Evolutionary conservation across 2,113 vertebrate species (phyloP), one percentile per base, ranked within the genome.

Genomic region (Lates calcarifer): DNA sequence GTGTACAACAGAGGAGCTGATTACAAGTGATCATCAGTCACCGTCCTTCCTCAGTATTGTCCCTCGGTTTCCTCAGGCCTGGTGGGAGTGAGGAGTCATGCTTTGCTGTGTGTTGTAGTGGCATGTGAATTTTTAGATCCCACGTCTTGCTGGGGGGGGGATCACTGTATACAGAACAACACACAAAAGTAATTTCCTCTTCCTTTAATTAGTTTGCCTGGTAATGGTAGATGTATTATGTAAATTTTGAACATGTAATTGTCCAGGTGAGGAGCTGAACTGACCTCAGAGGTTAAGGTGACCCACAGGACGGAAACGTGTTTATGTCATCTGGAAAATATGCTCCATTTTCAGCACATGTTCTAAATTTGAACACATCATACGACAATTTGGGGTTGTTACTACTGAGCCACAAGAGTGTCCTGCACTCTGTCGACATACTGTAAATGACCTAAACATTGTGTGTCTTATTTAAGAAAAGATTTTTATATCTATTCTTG

Each of bases 51-150:
- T 79, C 39, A 56, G 9, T 73, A 31, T 8, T 74, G 39, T 77
- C 74, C 72, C 24, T 26, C 17, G 51, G 68, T 62, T 63, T 82
- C 63, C 57, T 39, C 24, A 60, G 41, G 57, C 31, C 20, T 20
- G 33, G 83, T 84, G 39, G 86, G 84, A 78, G 78, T 76, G 43
- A 74, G 17, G 76, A 78, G 58, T 86, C 83, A 87, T 37, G 29
- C 31, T 77, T 33, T 35, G 49, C 45, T 53, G 58, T 61, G 18
- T 63, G 61, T 45, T 80, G 68, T 82, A 8, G 51, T 82, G 53
- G n/a, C 67, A 61, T 68, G 65, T 53, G 41, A n/a, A 68, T 74
- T 29, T 79, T 70, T 77, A 77, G 75, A 61, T 62, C 47, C 56
- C 17, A 76, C 31, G 13, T 37, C 26, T 49, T 69, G 8, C 20